Base-by-base conservation (phyloP, 2,888 invertebrate genomes). In the Pristionchus entomophagus region DNA sequence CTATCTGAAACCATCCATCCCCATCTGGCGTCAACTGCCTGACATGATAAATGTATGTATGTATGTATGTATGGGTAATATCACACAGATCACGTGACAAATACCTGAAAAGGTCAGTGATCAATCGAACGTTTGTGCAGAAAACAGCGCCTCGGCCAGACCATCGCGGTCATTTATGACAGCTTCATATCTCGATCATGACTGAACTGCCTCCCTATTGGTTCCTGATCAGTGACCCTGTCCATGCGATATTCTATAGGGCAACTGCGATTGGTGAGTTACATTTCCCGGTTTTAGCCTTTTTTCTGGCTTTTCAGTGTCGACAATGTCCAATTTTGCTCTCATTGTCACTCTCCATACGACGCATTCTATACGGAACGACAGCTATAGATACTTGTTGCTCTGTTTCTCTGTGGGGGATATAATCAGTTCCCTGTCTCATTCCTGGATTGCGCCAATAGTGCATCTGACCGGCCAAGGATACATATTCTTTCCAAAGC, bases 401-500 rank as follows among this genome's bases (percentile, higher is more conserved):
- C 38, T 73, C 8, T 73, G 38, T n/a, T 73, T 73, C 41, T 38
- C 73, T 35, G 12, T 73, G 6, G 38, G 73, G 32, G 73, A 73
- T 19, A 41, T 73, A n/a, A 73, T 73, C 73, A 73, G 73, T 14
- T 73, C 73, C 12, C 38, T 73, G 38, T 38, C 73, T 6, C 73
- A 73, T 17, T 73, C 73, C 4, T n/a, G 22, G n/a, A 41, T 41
- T 14, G 29, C 73, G 12, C 73, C 73, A 1, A 41, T 41, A 3
- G 41, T 73, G 3, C 73, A 73, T 41, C 38, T 73, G 22, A 73
- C 73, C n/a, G 38, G 8, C 0, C 73, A 41, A 10, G 73, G 73
- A 5, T 73, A 41, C 41, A 41, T 73, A n/a, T 73, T 73, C 73
- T 73, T 73, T n/a, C 73, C 73, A 22, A 73, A 73, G 14, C 38